Conservation (phyloP, 2,113 vertebrate species). For the Campylomormyrus numenius region DNA sequence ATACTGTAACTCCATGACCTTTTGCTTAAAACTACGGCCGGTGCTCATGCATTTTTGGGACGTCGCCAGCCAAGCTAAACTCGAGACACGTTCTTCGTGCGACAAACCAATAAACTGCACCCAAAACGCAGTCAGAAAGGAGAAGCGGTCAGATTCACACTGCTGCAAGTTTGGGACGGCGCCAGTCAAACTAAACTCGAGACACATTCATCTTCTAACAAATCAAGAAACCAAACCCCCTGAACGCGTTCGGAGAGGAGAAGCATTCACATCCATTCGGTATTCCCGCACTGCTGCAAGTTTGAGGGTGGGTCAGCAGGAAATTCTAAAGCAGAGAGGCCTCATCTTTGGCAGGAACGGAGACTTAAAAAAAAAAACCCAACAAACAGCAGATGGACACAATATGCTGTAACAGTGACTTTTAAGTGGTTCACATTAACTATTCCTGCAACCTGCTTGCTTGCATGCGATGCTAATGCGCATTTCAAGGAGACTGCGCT, state of each 20-base stretch:
- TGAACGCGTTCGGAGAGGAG: not conserved
- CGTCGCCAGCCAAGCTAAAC: not conserved
- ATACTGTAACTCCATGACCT: not conserved
- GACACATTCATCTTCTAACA: not conserved
- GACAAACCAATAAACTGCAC: not conserved
- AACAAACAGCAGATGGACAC: conserved; percentile 19
- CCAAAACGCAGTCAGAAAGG: not conserved
- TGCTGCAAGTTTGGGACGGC: not conserved
- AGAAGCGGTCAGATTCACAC: not conserved
- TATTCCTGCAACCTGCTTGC: not conserved
- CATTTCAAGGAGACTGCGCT: not conserved
- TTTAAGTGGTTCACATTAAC: not conserved
- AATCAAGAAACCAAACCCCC: not conserved
- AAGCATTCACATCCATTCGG: not conserved
- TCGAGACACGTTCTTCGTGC: not conserved
- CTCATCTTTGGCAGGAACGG: conserved; percentile 6
- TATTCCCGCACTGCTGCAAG: not conserved
- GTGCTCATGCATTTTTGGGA: not conserved
- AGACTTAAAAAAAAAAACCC: not conserved
- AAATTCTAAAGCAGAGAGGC: conserved; percentile 15
- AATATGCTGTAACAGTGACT: not conserved
- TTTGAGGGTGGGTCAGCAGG: not conserved
- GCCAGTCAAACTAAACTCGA: not conserved
- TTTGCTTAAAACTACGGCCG: not conserved
- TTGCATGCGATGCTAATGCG: not conserved